Evolutionary conservation across 2,888 invertebrate species (phyloP).

Genomic region (Smittia aterrima): DNA sequence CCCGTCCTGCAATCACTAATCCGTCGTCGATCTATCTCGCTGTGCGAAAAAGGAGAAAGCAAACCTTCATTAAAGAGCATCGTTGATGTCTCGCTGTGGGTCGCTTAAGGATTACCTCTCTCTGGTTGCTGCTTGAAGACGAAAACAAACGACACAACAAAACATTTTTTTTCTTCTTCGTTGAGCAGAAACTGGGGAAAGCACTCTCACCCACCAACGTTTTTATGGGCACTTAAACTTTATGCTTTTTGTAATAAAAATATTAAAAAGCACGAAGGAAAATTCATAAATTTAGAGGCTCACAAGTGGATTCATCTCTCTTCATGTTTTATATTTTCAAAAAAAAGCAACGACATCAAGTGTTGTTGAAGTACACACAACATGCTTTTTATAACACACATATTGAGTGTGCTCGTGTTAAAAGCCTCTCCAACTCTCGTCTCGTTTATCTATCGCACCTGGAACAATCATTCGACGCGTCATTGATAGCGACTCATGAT

Average conservation of each 20-base stretch:
- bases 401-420: not conserved
- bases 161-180: not conserved
- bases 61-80: conserved; percentile 32
- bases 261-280: conserved; percentile 31
- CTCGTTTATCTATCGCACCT: not conserved
- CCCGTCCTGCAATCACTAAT: not conserved
- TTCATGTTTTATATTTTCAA: not conserved
- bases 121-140: not conserved
- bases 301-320: not conserved
- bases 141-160: not conserved
- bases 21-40: not conserved
- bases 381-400: conserved; percentile 5
- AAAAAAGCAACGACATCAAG: conserved; percentile 6
- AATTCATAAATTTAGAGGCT: conserved; percentile 34
- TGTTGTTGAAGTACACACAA: conserved; percentile 5
- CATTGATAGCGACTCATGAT: conserved; percentile 8
- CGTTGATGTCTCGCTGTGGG: conserved; percentile 35
- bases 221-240: conserved; percentile 41
- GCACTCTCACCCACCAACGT: conserved; percentile 34
- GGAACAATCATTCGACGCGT: conserved; percentile 2
- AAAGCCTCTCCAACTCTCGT: not conserved
- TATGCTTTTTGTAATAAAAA: conserved; percentile 39
- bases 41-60: not conserved
- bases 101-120: conserved; percentile 29
- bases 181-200: conserved; percentile 3